These are phyloP conservation scores for Chitala chitala DNA, from an alignment of 2,113 vertebrate genomes.

Conservation along the genomic window DNA sequence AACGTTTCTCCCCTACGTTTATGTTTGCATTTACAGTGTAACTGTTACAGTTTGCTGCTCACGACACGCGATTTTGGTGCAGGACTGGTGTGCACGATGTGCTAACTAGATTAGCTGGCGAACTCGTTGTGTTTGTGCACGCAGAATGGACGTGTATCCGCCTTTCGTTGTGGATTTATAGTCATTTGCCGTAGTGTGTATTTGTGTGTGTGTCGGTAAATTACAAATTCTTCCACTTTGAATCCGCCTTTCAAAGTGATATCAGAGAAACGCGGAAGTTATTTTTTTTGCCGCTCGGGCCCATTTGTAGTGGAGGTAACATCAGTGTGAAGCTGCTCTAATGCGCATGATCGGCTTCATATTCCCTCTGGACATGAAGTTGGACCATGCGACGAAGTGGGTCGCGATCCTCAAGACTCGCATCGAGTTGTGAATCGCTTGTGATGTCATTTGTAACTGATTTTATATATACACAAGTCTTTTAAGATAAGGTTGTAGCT, in stretches of 20 bases:
- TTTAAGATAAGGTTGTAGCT: no score
- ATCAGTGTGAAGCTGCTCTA: not conserved
- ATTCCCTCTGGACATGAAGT: no score
- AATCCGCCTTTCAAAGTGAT: not conserved
- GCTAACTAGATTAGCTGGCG: not conserved
- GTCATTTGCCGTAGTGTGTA: no score
- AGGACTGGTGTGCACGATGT: not conserved
- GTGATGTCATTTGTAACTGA: no score
- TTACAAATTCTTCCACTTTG: not conserved
- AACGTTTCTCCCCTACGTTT: not conserved
- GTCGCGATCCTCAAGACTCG: no score
- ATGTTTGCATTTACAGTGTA: not conserved
- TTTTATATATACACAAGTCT: no score
- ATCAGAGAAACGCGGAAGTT: not conserved
- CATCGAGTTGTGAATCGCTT: no score
- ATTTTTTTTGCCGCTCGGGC: slow-evolving; percentile 20
- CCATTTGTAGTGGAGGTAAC: slow-evolving; percentile 2
- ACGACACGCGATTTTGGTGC: not conserved
- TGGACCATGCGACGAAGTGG: no score
- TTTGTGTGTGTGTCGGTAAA: not conserved
- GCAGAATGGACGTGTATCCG: not conserved
- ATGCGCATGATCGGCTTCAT: slow-evolving; percentile 22
- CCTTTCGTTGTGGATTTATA: no score
- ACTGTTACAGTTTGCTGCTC: no score
- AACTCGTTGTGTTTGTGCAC: not conserved